These are phyloP conservation scores for Poliocrania exsul DNA, from an alignment of 2,797 vertebrate species.

Conservation along the genomic window DNA sequence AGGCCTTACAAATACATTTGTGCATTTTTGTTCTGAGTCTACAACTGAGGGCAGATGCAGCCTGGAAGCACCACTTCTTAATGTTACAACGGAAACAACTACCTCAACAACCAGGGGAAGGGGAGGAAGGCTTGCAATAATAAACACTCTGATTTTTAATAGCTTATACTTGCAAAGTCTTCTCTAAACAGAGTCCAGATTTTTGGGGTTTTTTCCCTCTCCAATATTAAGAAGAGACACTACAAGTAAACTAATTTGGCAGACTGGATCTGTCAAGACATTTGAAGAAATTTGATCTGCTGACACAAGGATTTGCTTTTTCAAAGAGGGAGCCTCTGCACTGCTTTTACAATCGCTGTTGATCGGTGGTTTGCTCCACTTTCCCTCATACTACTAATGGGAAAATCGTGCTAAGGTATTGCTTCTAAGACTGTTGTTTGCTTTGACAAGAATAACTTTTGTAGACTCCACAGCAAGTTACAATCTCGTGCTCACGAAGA, in stretches of 20 bases:
- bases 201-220: neutral
- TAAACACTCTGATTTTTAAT: slow-evolving; percentile 68
- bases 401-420: slow-evolving; percentile 66
- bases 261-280: slow-evolving; percentile 90
- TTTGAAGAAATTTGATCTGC: slow-evolving; percentile 68
- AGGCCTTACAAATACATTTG: slow-evolving; percentile 94
- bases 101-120: slow-evolving; percentile 89
- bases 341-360: slow-evolving; percentile 85
- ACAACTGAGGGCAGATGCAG: slow-evolving; percentile 77
- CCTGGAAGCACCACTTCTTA: slow-evolving; percentile 88
- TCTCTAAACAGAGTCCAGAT: slow-evolving; percentile 53
- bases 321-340: slow-evolving; percentile 72
- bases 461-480: slow-evolving; percentile 54
- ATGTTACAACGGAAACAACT: slow-evolving; percentile 87
- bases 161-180: slow-evolving; percentile 62
- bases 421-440: slow-evolving; percentile 71
- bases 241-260: slow-evolving; percentile 83
- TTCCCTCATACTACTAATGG: slow-evolving; percentile 66
- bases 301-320: slow-evolving; percentile 64
- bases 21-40: slow-evolving; percentile 86
- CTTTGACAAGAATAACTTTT: slow-evolving; percentile 45
- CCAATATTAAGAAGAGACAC: slow-evolving; percentile 67
- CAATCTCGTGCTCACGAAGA: slow-evolving; percentile 42
- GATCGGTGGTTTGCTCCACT: slow-evolving; percentile 82
- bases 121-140: slow-evolving; percentile 80